Evolutionary conservation across 2,113 vertebrate genomes (phyloP).

Genomic region (Ceuthmochares aereus): DNA sequence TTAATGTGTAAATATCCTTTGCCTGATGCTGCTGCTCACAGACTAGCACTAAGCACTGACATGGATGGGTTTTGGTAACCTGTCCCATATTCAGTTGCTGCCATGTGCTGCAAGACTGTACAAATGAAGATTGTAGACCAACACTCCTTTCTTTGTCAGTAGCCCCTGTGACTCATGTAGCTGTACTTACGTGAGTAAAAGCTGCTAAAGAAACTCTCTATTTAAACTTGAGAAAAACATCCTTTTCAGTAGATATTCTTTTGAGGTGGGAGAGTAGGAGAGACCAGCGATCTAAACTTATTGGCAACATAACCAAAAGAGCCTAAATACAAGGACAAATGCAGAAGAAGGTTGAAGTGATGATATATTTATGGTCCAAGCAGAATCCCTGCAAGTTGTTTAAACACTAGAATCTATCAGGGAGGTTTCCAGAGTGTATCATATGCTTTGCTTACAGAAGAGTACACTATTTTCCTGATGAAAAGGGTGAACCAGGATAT

Average conservation of each 20-base stretch:
- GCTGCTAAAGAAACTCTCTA: neutral
- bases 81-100: neutral
- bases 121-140: neutral
- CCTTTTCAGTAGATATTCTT: neutral
- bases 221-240: neutral
- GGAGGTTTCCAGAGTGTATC: neutral
- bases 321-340: neutral
- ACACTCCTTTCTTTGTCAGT: neutral
- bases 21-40: neutral
- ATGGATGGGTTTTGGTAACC: neutral
- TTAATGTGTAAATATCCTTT: neutral
- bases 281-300: neutral
- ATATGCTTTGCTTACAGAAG: neutral
- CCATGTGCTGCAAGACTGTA: neutral
- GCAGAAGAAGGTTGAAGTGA: neutral
- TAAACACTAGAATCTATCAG: neutral
- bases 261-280: neutral
- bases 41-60: neutral
- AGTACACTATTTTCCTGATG: neutral
- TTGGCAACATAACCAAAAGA: neutral
- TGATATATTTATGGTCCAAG: neutral
- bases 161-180: rapidly evolving
- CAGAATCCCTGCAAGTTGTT: neutral
- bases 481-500: neutral
- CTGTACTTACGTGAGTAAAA: neutral